Base-by-base conservation (phyloP, 2,113 vertebrate species). In the Porphyrio hochstetteri region DNA sequence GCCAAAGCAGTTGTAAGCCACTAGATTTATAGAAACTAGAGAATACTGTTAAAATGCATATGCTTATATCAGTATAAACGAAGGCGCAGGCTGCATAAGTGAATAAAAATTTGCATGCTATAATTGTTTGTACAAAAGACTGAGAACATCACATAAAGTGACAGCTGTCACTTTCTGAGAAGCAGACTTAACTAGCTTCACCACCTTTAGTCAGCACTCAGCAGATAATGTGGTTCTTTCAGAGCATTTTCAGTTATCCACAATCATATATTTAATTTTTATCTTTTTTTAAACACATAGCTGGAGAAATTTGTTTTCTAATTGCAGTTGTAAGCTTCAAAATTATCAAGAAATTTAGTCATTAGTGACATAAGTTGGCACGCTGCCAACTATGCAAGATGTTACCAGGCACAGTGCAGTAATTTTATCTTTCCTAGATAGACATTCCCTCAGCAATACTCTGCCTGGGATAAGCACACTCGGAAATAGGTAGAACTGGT, bases 61-160 rank as follows among this genome's bases (percentile, higher is more conserved):
- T 35, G 31, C 83, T 91, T 92, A 15, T n/a, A 42, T 48, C 70
- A 55, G 71, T 35, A 72, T 35, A 71, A 93, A n/a, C 4, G 11
- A 70, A 65, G 48, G 38, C 46, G 29, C n/a, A 79, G 74, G 53
- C 42, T 93, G 79, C 31, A 42, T 28, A 61, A 83, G 16, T 25
- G 75, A 90, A 65, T 24, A 61, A 44, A 78, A 91, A 90, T 91
- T 93, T 93, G 64, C 71, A 90, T 88, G 27, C 64, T 63, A 24
- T 93, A 94, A 92, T 91, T 82, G 35, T 85, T 89, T 82, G 84
- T 52, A 57, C 81, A 87, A 87, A 92, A 90, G 81, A 55, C 74
- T 25, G 60, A 84, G 38, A 88, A 60, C 9, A 33, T 67, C 35
- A 13, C 16, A 10, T 53, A 56, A 87, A 95, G 27, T 89, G 91